Evolutionary conservation across 2,113 vertebrate genomes (phyloP).

Genomic region (Coregonus clupeaformis): DNA sequence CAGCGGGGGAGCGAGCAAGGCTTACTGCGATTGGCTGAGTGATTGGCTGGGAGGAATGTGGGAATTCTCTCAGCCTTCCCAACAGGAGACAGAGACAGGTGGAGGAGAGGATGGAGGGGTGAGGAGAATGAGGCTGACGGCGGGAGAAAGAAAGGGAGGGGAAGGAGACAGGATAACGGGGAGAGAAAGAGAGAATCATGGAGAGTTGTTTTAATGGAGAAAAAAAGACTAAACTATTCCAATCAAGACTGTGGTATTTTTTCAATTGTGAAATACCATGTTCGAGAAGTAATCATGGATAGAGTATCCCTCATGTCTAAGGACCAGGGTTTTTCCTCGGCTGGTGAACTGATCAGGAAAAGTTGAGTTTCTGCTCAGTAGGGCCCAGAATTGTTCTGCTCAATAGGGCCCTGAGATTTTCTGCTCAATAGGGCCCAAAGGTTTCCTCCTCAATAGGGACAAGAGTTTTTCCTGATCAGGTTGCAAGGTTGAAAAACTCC

Average conservation of each 20-base stretch:
- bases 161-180: not conserved
- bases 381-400: no score
- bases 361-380: no score
- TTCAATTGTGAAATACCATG: no score
- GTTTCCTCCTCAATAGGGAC: no score
- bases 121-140: constrained; percentile 41
- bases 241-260: not conserved
- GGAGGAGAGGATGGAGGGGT: constrained; percentile 48
- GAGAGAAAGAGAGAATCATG: constrained; percentile 8
- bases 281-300: no score
- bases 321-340: no score
- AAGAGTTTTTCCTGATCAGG: no score
- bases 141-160: not conserved
- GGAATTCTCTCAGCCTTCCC: constrained; percentile 65
- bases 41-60: constrained; percentile 54
- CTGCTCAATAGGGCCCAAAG: no score
- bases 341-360: no score
- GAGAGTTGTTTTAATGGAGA: not conserved
- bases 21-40: constrained; percentile 58
- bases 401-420: no score
- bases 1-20: not conserved
- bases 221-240: not conserved
- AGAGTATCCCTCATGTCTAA: no score
- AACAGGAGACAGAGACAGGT: constrained; percentile 50
- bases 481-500: no score